phyloP scores from a whole-genome alignment of 2,113 vertebrate species.

The Hyperoodon ampullatus region DNA sequence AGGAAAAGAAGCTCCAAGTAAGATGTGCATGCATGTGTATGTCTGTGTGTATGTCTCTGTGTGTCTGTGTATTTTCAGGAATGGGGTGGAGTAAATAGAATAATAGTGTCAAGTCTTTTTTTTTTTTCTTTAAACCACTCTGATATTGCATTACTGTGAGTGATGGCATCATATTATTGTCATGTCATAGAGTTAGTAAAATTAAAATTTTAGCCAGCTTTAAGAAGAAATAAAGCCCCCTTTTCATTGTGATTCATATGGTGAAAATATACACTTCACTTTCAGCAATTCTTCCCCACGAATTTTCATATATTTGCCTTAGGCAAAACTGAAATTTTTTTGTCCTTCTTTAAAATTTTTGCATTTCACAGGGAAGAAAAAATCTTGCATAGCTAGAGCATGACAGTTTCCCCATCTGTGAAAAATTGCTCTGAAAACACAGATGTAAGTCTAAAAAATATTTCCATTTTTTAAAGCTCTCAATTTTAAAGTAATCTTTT shows the following conservation, averaged over 20 bases:
- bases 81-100: not conserved
- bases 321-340: slow-evolving; percentile 44
- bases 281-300: not conserved
- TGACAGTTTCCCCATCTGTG: slow-evolving; percentile 66
- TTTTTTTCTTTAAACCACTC: not conserved
- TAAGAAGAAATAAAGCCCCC: not conserved
- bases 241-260: not conserved
- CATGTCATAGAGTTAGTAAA: not conserved
- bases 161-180: not conserved
- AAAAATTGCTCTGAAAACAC: slow-evolving; percentile 41
- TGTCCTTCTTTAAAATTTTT: slow-evolving; percentile 62
- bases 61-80: not conserved
- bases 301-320: slow-evolving; percentile 63
- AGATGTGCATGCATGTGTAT: fast-evolving
- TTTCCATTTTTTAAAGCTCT: slow-evolving; percentile 56
- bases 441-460: slow-evolving; percentile 34
- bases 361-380: slow-evolving; percentile 54
- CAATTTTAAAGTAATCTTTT: slow-evolving; percentile 1
- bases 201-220: slow-evolving; percentile 21
- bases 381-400: not conserved
- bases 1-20: not conserved
- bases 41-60: not conserved
- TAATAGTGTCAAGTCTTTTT: not conserved
- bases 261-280: not conserved
- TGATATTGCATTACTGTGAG: not conserved